Conservation (phyloP, 92 coral and sea anemone species). For the Palythoa heliodiscus region DNA sequence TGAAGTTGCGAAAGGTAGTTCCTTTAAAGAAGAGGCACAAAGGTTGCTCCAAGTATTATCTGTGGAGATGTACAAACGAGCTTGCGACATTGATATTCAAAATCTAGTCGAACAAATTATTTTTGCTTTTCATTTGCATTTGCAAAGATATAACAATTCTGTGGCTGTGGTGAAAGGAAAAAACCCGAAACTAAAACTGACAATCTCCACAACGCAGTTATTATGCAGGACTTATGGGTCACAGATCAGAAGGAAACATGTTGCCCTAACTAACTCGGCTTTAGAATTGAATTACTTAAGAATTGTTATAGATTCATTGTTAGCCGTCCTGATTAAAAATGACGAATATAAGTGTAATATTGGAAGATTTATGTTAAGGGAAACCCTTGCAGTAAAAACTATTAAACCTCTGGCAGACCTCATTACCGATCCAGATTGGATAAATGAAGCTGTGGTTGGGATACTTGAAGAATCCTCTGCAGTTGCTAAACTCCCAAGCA, state of each 20-base stretch:
- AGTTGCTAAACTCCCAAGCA: background rate
- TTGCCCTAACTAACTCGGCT: conserved; percentile 56
- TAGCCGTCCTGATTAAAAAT: conserved; percentile 63
- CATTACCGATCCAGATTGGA: conserved; percentile 81
- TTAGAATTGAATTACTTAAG: conserved; percentile 84
- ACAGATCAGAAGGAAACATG: conserved; percentile 57
- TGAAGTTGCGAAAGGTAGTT: conserved; percentile 83
- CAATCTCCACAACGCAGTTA: conserved; percentile 61
- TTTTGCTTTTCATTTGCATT: conserved; percentile 76
- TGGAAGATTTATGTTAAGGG: conserved; percentile 93
- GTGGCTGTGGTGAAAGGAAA: conserved; percentile 63
- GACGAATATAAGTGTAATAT: conserved; percentile 74
- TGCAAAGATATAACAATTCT: conserved; percentile 74
- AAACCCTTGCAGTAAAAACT: conserved; percentile 78
- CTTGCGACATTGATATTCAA: conserved; percentile 69
- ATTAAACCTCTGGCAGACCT: conserved; percentile 64
- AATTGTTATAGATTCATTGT: conserved; percentile 75
- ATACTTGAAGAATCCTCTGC: conserved; percentile 35
- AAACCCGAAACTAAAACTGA: conserved; percentile 64
- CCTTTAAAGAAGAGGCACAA: conserved; percentile 70
- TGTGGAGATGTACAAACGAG: conserved; percentile 70
- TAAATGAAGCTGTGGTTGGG: conserved; percentile 78
- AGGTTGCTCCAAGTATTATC: conserved; percentile 72
- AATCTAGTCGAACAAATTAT: conserved; percentile 76
- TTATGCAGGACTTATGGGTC: conserved; percentile 75